Evolutionary conservation across 2,888 invertebrate genomes (phyloP).

Genomic region (Antheraea assamensis): DNA sequence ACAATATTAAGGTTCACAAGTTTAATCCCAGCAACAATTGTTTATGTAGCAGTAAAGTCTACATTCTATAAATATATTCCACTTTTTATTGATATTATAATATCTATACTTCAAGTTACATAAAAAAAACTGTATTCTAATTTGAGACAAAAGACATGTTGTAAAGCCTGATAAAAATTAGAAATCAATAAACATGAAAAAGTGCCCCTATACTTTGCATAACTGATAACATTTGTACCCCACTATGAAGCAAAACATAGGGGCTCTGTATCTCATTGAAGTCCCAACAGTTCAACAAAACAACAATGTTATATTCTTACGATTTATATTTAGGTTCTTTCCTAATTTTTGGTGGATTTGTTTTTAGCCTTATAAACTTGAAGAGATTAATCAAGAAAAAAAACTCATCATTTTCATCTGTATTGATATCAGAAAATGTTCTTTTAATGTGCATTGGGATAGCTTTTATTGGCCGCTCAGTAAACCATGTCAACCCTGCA

Average conservation of each 20-base stretch:
- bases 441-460: conserved; percentile 67
- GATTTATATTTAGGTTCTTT: conserved; percentile 69
- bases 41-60: too few relatives aligned
- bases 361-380: conserved; percentile 63
- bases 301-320: conserved; percentile 53
- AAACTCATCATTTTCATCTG: conserved; percentile 48
- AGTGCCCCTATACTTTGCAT: conserved; percentile 72
- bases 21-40: too few relatives aligned
- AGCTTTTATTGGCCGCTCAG: conserved; percentile 57
- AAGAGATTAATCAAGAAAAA: conserved; percentile 53
- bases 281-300: conserved; percentile 25
- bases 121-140: neutral
- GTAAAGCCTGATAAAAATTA: conserved; percentile 9
- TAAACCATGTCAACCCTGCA: conserved; percentile 47
- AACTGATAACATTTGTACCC: conserved; percentile 47
- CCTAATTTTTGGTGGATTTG: conserved; percentile 63
- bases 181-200: conserved; percentile 29
- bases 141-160: neutral
- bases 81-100: too few relatives aligned
- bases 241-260: conserved; percentile 47
- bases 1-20: too few relatives aligned
- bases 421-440: conserved; percentile 71
- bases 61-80: too few relatives aligned
- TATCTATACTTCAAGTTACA: too few relatives aligned
- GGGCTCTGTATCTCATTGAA: conserved; percentile 50